These are phyloP conservation scores for Amphimallon solstitiale DNA, from an alignment of 2,888 invertebrate species.

Conservation along the genomic window DNA sequence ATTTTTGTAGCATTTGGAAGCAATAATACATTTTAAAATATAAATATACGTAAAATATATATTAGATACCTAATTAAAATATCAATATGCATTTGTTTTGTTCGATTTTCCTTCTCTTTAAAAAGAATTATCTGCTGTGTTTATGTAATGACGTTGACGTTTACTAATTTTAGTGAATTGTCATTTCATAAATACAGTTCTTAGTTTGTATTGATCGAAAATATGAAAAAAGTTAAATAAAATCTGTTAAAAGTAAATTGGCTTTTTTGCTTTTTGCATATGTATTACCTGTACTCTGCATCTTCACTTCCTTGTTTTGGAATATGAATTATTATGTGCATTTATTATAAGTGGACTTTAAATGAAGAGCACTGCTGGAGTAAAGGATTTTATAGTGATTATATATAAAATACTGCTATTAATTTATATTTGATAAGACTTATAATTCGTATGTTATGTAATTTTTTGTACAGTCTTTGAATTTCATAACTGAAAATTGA, in stretches of 20 bases:
- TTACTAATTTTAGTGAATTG: background rate
- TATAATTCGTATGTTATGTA: conserved; percentile 45
- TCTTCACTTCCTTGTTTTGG: background rate
- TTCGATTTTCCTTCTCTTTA: background rate
- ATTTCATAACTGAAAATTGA: background rate
- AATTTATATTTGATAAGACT: conserved; percentile 39
- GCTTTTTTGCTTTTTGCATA: conserved; percentile 26
- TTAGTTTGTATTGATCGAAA: conserved; percentile 25
- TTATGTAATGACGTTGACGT: conserved; percentile 2
- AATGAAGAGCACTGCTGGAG: background rate
- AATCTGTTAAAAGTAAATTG: conserved; percentile 29
- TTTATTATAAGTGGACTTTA: conserved; percentile 7
- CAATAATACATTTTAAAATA: conserved; percentile 33
- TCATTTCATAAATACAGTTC: conserved; percentile 23
- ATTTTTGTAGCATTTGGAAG: conserved; percentile 40
- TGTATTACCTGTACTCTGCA: background rate
- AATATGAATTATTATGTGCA: conserved; percentile 37
- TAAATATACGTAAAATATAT: conserved; percentile 9
- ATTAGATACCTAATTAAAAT: background rate
- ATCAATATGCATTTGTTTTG: background rate
- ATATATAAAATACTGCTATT: conserved; percentile 18
- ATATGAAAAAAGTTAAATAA: conserved; percentile 18
- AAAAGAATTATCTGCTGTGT: background rate
- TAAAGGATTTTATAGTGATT: conserved; percentile 15
- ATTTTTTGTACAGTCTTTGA: conserved; percentile 8